Evolutionary conservation across 2,797 vertebrate species (phyloP), one percentile per base, ranked within the genome.

Genomic region (Bradypodion ventrale): DNA sequence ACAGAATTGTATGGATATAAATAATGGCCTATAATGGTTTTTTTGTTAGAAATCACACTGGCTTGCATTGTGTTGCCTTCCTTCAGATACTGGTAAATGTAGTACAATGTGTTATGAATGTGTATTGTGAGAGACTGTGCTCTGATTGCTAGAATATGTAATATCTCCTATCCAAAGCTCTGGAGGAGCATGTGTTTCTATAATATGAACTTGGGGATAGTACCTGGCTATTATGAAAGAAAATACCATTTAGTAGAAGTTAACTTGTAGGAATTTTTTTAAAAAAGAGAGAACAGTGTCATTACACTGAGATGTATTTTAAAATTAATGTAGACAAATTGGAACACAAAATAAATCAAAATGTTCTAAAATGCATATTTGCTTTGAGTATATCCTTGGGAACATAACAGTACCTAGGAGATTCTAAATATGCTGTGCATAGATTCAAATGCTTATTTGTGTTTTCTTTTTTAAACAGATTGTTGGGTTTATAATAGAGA

Each of bases 201-300:
- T 65, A 77, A 85, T 73, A 91, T 91, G 91, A 73, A 37, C 44
- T 78, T 65, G 93, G 92, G 93, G 93, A 93, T 92, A 93, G 88
- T 85, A 91, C 87, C 82, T 90, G 52, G 88, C 82, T 87, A 62
- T 49, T 89, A 83, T 73, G 83, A 66, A 87, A 92, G 52, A 87
- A 92, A 92, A 91, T 86, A 76, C 87, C 89, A 84, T 92, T 88
- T 93, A 91, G 90, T 78, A 91, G n/a, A 4, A 77, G 75, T 87
- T 87, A 88, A 80, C 84, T 87, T 84, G 84, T 56, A 2, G 79
- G 70, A 70, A 92, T 90, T 88, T 82, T 90, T 87, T 83, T n/a
- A n/a, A n/a, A 86, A 88, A n/a, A 86, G 88, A 87, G 15, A 8
- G 68, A 69, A 85, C 66, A 44, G 37, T 37, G 82, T 25, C 56